phyloP scores from a whole-genome alignment of 2,113 vertebrate genomes.

The Urocynchramus pylzowi region DNA sequence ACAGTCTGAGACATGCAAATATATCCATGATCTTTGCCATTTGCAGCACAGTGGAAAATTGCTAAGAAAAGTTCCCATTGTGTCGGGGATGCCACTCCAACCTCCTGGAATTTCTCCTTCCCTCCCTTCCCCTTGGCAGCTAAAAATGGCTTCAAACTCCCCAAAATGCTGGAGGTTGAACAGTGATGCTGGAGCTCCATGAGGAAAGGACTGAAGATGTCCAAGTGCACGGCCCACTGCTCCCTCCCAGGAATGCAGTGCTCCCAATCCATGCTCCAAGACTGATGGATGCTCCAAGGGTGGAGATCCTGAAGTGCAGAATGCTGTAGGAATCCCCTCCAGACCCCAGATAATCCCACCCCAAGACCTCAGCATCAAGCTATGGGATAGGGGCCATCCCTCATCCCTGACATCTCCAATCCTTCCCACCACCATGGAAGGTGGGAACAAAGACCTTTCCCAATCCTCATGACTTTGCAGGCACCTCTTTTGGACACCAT shows the following conservation, averaged over 20 bases:
- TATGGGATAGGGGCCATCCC: not conserved
- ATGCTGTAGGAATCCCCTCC: not conserved
- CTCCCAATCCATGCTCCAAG: accelerated
- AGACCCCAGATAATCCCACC: not conserved
- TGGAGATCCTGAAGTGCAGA: no score
- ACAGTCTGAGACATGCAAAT: not conserved
- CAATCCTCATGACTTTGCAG: accelerated
- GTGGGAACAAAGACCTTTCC: accelerated
- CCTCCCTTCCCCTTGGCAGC: not conserved
- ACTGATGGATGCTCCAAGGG: not conserved
- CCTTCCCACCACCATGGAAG: not conserved
- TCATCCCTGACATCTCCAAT: not conserved
- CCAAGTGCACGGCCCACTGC: accelerated
- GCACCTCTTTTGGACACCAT: not conserved
- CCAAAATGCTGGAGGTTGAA: not conserved
- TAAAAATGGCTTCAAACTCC: not conserved
- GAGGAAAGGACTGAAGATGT: not conserved
- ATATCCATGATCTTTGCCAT: conserved; percentile 8
- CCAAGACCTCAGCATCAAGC: accelerated
- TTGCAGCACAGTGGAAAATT: conserved; percentile 51
- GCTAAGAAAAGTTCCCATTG: conserved; percentile 59
- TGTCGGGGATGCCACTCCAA: conserved; percentile 10
- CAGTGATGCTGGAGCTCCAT: not conserved
- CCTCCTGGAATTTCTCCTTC: not conserved
- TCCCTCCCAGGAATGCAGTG: not conserved